These are phyloP conservation scores for Epinotia ramella DNA, from an alignment of 2,888 invertebrate genomes.

Conservation along the genomic window DNA sequence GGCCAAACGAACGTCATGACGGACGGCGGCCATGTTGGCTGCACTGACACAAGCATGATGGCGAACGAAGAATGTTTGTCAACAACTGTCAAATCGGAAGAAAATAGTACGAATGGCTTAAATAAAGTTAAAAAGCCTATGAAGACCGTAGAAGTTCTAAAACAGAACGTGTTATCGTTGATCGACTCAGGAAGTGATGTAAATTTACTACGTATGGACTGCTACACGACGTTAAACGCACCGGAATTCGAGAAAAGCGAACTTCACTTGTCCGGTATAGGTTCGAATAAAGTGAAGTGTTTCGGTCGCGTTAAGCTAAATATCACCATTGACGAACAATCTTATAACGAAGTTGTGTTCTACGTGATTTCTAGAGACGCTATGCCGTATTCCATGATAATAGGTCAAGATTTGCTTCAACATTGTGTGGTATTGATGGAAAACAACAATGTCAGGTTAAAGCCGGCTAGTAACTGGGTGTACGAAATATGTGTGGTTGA, in stretches of 20 bases:
- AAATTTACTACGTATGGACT: not conserved
- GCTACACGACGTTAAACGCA: not conserved
- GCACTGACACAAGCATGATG: not conserved
- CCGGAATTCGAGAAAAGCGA: not conserved
- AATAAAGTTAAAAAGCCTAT: not conserved
- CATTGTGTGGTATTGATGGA: conserved; percentile 22
- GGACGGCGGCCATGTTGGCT: no score
- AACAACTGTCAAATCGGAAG: not conserved
- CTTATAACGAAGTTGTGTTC: conserved; percentile 15
- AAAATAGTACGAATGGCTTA: not conserved
- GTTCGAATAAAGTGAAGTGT: not conserved
- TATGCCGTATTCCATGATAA: conserved; percentile 41
- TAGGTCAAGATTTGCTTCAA: conserved; percentile 41
- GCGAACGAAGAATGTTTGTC: not conserved
- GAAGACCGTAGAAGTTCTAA: not conserved
- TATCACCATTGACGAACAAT: not conserved
- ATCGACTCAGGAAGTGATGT: not conserved
- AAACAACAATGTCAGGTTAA: not conserved
- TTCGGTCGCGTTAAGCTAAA: not conserved
- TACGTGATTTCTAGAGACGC: conserved; percentile 33
- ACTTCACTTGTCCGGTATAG: not conserved
- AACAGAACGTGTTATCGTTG: not conserved
- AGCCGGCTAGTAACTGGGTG: conserved; percentile 10
- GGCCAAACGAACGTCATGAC: no score
- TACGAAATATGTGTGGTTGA: conserved; percentile 3